phyloP scores from a whole-genome alignment of 2,888 invertebrate species.

The Cantharis rufa region DNA sequence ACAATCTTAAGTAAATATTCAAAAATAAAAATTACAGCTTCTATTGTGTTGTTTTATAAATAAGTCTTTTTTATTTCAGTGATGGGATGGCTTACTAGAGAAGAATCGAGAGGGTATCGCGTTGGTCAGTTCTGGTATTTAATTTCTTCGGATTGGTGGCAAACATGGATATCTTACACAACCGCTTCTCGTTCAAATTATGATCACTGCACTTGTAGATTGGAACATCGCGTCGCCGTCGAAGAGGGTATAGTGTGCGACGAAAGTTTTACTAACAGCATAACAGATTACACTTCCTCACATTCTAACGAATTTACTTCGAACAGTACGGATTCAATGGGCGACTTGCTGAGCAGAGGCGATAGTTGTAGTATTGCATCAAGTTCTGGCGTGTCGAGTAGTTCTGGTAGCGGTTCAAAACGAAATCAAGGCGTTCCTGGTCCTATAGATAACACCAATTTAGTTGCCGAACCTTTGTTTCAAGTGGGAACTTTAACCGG shows the following conservation, averaged over 20 bases:
- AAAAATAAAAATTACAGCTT: too few species aligned
- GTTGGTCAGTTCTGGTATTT: conserved; percentile 91
- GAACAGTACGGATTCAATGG: conserved; percentile 64
- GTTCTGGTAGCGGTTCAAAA: conserved; percentile 59
- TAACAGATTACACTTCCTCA: conserved; percentile 51
- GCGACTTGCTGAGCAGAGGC: conserved; percentile 64
- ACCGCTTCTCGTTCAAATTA: conserved; percentile 48
- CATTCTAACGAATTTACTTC: conserved; percentile 53
- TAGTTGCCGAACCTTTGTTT: conserved; percentile 66
- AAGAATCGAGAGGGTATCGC: conserved; percentile 73
- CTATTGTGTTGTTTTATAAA: neutral
- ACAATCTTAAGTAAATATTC: too few species aligned
- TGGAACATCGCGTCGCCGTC: conserved; percentile 48
- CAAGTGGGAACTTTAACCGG: conserved; percentile 78
- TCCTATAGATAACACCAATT: conserved; percentile 74
- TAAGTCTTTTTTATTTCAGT: conserved; percentile 54
- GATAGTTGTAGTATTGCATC: conserved; percentile 60
- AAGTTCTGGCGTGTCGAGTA: conserved; percentile 67
- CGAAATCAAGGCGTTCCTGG: conserved; percentile 61
- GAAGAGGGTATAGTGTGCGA: conserved; percentile 71
- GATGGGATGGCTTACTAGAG: conserved; percentile 80
- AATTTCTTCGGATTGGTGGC: conserved; percentile 86
- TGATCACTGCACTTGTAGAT: conserved; percentile 58
- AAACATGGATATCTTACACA: conserved; percentile 76
- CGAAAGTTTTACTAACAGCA: conserved; percentile 68